A percentile compares a stretch with the other conserved stretches of the same genome.
Conservation (phyloP, 2,797 vertebrate species). For the Buceros bicornis region DNA sequence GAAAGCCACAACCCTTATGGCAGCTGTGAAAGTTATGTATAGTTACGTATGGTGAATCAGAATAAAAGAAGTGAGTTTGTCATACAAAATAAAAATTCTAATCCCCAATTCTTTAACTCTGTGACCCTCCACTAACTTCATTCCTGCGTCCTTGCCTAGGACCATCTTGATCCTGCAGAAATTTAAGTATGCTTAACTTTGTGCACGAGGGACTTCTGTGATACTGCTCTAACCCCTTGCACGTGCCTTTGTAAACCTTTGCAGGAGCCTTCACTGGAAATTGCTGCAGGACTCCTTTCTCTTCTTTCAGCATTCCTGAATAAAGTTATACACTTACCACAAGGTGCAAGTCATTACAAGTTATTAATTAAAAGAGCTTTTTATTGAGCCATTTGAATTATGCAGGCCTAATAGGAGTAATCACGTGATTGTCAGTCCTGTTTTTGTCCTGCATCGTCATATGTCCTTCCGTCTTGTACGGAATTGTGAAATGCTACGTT, state of each 20-base stretch:
- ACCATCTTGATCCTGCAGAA: background rate
- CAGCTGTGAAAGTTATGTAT: background rate
- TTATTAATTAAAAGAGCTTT: background rate
- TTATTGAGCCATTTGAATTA: background rate
- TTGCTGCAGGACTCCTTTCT: background rate
- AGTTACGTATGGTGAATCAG: background rate
- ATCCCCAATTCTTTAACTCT: background rate
- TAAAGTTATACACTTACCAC: background rate
- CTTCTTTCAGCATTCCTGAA: background rate
- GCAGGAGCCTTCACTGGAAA: background rate
- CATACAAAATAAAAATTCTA: background rate
- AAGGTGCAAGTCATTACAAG: background rate
- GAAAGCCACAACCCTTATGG: background rate
- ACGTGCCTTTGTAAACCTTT: background rate
- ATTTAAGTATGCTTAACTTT: background rate
- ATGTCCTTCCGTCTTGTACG: background rate
- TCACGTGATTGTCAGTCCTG: background rate
- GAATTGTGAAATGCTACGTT: background rate
- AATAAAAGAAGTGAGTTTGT: background rate
- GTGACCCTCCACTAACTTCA: background rate
- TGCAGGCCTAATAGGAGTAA: background rate
- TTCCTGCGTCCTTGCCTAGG: background rate
- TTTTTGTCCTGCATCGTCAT: background rate
- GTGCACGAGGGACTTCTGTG: background rate
- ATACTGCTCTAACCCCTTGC: background rate